Percentiles rank a stretch among this genome's conserved stretches.
These are phyloP conservation scores for Ruditapes philippinarum DNA, from an alignment of 1,140 invertebrate genomes.

Conservation along the genomic window DNA sequence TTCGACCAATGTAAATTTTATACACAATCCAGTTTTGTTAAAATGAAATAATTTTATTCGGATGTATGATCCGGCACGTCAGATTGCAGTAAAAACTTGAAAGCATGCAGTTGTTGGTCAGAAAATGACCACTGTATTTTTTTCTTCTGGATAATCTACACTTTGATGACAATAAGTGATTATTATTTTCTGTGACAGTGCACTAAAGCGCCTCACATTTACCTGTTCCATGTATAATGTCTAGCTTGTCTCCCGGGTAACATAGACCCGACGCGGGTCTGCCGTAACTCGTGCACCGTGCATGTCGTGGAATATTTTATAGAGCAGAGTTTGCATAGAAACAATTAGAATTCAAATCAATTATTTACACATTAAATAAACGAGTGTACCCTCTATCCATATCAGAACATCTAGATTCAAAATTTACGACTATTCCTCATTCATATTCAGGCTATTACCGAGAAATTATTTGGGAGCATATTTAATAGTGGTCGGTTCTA, in stretches of 20 bases:
- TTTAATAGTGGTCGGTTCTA: slow-evolving; percentile 17
- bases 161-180: neutral
- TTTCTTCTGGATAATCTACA: too few relatives aligned
- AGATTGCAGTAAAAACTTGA: too few relatives aligned
- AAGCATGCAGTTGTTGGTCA: too few relatives aligned
- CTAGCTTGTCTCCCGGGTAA: slow-evolving; percentile 27
- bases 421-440: slow-evolving; percentile 51
- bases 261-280: neutral
- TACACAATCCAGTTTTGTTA: too few relatives aligned
- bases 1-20: too few relatives aligned
- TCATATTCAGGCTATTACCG: slow-evolving; percentile 41
- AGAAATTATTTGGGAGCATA: slow-evolving; percentile 39
- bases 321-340: neutral
- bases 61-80: too few relatives aligned
- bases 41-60: too few relatives aligned
- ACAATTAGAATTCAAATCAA: slow-evolving; percentile 65
- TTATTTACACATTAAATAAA: slow-evolving; percentile 62
- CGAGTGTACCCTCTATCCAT: neutral
- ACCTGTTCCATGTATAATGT: neutral
- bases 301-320: slow-evolving; percentile 61
- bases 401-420: slow-evolving; percentile 43
- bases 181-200: neutral
- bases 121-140: too few relatives aligned
- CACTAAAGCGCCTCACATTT: neutral
- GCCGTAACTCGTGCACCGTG: neutral